Percentiles rank a stretch among this genome's conserved stretches.
Conservation (phyloP, 2,888 invertebrate species). For the Drosophila demipolita region DNA sequence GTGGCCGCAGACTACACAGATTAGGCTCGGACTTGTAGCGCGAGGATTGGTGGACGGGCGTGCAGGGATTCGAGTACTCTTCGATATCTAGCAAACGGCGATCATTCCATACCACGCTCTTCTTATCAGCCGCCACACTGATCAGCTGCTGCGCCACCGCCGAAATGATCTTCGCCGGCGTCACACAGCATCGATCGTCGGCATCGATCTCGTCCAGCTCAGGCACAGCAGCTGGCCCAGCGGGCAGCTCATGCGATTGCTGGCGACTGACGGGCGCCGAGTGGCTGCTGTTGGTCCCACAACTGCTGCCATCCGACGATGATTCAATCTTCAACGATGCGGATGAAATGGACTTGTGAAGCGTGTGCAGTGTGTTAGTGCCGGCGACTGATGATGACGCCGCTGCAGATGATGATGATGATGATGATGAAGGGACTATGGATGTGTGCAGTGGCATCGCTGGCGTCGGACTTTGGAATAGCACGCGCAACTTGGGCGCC, state of each 20-base stretch:
- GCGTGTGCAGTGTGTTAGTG: constrained; percentile 63
- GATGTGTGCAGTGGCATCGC: constrained; percentile 43
- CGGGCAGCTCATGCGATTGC: constrained; percentile 72
- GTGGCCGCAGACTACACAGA: constrained; percentile 71
- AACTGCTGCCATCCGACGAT: constrained; percentile 62
- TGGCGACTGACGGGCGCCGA: constrained; percentile 83
- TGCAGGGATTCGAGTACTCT: constrained; percentile 71
- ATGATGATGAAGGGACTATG: constrained; percentile 9
- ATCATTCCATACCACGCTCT: constrained; percentile 79
- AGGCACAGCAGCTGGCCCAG: constrained; percentile 33
- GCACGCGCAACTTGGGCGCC: constrained; percentile 82
- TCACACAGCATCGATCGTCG: constrained; percentile 56
- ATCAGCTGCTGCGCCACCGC: constrained; percentile 68
- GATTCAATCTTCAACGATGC: constrained; percentile 77
- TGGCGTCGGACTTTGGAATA: constrained; percentile 84
- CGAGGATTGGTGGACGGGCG: constrained; percentile 73
- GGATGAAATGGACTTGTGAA: constrained; percentile 84
- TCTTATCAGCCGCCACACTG: constrained; percentile 60
- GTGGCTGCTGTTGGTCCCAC: constrained; percentile 52
- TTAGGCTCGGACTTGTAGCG: constrained; percentile 84
- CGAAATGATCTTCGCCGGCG: constrained; percentile 74
- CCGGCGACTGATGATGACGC: constrained; percentile 28
- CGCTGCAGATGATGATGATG: constrained; percentile 33
- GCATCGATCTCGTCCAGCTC: constrained; percentile 60
- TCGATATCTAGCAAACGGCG: constrained; percentile 66